A percentile compares a stretch with the other conserved stretches of the same genome.
phyloP scores from a whole-genome alignment of 2,797 vertebrate species.

The Forpus xanthops region DNA sequence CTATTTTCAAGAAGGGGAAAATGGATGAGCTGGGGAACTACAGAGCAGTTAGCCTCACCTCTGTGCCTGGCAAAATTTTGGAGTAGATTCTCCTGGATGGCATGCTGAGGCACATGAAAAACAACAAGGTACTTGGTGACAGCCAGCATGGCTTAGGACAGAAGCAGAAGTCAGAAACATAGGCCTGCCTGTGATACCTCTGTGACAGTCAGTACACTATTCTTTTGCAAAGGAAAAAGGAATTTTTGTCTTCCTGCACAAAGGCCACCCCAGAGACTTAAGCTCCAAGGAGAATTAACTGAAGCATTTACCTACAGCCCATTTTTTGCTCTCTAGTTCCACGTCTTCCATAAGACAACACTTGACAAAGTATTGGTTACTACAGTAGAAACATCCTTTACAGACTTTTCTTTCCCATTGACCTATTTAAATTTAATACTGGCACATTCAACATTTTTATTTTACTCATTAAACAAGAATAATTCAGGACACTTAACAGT shows the following conservation, averaged over 20 bases:
- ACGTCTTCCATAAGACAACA: not conserved
- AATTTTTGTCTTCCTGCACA: not conserved
- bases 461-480: slow-evolving; percentile 30
- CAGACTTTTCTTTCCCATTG: not conserved
- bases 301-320: not conserved
- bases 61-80: no score
- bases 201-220: not conserved
- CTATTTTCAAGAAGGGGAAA: no score
- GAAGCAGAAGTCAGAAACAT: not conserved
- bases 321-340: not conserved
- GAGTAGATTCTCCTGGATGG: no score
- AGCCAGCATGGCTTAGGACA: no score
- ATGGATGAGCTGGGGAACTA: no score
- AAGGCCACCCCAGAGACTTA: not conserved
- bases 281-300: not conserved
- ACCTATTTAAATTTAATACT: slow-evolving; percentile 5
- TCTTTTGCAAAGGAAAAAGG: not conserved
- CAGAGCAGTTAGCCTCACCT: no score
- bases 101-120: no score
- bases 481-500: slow-evolving; percentile 17
- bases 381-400: not conserved
- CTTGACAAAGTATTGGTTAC: not conserved
- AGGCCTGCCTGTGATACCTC: not conserved
- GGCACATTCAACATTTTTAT: slow-evolving; percentile 25
- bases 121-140: no score